Base-by-base conservation (phyloP, 2,888 invertebrate species). In the Troides oblongomaculatus region DNA sequence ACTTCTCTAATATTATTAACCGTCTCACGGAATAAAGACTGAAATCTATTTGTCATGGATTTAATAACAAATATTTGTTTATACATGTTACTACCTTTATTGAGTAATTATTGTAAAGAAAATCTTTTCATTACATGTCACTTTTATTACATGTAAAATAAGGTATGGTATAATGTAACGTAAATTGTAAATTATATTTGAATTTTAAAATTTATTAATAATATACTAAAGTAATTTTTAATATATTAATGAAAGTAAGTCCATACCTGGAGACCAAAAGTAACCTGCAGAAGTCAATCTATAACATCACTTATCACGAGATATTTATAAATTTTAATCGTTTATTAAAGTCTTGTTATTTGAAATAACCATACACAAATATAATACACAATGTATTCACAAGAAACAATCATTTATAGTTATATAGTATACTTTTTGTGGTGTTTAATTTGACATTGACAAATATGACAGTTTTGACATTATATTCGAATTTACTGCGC, bases 271-370 rank as follows among this genome's bases (percentile, higher is more conserved):
- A 25, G 43, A 36, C 53, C 6, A 63, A 66, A n/a, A n/a, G 23
- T 58, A 57, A 61, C 50, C 39, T 69, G 58, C 58, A 17, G 53
- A 70, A 59, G 36, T 46, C 46, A 46, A n/a, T 21, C 36, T 61
- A 63, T n/a, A 25, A 59, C 68, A 67, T 43, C 71, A 71, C 68
- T 59, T 63, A 57, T 67, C 64, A 68, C 62, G 30, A n/a, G 18
- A 21, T 39, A 62, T 30, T 57, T 25, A 14, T 30, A 62, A 23
- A 53, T 53, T 58, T 58, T 23, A 58, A 23, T 58, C 23, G 2
- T 58, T 58, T 23, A 23, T n/a, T 58, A 58, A 25, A 58, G 12
- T 58, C 23, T 23, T 53, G 18, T 53, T n/a, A 53, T n/a, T 53
- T n/a, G 18, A 53, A n/a, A 53, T 53, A n/a, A 53, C n/a, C 53